Base-by-base conservation (phyloP, 2,888 invertebrate genomes). In the Lasioglossum morio region DNA sequence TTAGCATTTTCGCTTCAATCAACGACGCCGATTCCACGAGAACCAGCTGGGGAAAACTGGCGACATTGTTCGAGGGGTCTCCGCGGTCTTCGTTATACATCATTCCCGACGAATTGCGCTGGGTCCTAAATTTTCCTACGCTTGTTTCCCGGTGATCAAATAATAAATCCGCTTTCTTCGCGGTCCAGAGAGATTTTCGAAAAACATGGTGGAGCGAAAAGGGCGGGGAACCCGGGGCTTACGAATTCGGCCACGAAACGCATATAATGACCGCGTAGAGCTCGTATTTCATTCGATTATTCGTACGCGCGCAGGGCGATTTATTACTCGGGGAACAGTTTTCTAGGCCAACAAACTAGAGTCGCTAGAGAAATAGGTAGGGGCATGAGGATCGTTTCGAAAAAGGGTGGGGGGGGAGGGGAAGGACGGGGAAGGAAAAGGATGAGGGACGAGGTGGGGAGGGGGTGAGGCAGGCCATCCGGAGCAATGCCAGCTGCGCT, bases 401-500 rank as follows among this genome's bases (percentile, higher is more conserved):
- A 82, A 89, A 89, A 84, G 75, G 87, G 82, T 60, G 87, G 69
- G 30, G 70, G 30, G 7, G 43, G 70, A 23, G 1, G 2, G n/a
- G n/a, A n/a, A n/a, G n/a, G n/a, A n/a, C n/a, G n/a, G n/a, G n/a
- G n/a, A n/a, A n/a, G n/a, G n/a, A n/a, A n/a, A n/a, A n/a, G n/a
- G 78, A 82, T 70, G 78, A 79, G 85, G 70, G 84, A 81, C 74
- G 46, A 76, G 77, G 73, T 46, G 85, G 84, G 78, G 57, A n/a
- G 77, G 74, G 76, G 46, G 75, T 72, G 69, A 79, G 84, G 78
- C 76, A 86, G 80, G 81, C 79, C 87, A 84, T 77, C 82, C 84
- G 82, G 87, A 82, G 85, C 92, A 90, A 91, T 92, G 94, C 93
- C 94, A 94, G 94, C 94, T 94, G 94, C 94, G 90, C 93, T 91